Base-by-base conservation (phyloP, 1,140 invertebrate species). In the Spodoptera litura region DNA sequence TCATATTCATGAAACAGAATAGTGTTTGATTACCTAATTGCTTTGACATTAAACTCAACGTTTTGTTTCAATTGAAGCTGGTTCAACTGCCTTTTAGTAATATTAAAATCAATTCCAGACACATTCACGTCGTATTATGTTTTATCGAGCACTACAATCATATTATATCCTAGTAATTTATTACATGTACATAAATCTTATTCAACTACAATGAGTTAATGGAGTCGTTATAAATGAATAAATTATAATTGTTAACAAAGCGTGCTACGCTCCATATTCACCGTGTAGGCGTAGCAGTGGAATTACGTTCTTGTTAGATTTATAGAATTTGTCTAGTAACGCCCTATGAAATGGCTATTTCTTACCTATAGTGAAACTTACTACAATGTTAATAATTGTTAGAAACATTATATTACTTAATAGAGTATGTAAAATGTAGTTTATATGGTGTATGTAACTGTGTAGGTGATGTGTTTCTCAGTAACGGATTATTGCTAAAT, bases 221-320 rank as follows among this genome's bases (percentile, higher is more conserved):
- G 38, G 38, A 44, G 38, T 44, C 38, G 4, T 44, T 44, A 44
- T 44, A 44, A 44, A 44, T 44, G 38, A 44, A 44, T 44, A 44
- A 44, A 44, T 44, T 13, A 52, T 4, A 13, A 72, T 70, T 38
- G 55, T 44, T 44, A 44, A 44, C n/a, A 55, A 58, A 38, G 55
- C 27, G 12, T 38, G 68, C 38, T 61, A n/a, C 38, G 71, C 56
- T 61, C 35, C 55, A 61, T 74, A 61, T 27, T 56, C 20, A 31
- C 31, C 27, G 68, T 35, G 55, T 72, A 58, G 35, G 13, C 35
- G 44, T 74, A 61, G 56, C 12, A 38, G 35, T 0, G 10, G 56
- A 10, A 44, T 9, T 44, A 44, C 8, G 9, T 44, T 44, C 6
- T 44, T 9, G 38, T 9, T 44, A 44, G 4, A 44, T 44, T 44